Evolutionary conservation across 2,113 vertebrate genomes (phyloP).

Genomic region (Chionomys nivalis): DNA sequence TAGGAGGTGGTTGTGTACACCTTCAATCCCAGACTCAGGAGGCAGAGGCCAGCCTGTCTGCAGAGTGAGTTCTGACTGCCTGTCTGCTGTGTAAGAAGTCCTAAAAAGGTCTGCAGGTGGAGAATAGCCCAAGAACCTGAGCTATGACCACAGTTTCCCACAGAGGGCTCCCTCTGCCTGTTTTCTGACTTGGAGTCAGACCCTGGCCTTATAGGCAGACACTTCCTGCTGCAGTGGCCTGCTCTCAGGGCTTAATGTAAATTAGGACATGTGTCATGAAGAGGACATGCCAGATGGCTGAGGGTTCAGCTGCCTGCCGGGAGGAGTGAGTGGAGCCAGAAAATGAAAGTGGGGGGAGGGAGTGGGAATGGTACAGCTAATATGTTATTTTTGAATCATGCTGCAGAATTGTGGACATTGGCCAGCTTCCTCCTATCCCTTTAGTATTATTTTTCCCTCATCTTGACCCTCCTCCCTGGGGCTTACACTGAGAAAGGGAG

Average conservation of each 20-base stretch:
- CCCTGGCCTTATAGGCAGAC: neutral
- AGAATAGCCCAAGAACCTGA: neutral
- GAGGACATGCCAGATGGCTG: slow-evolving; percentile 73
- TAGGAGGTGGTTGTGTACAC: neutral
- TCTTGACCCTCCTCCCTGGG: slow-evolving; percentile 64
- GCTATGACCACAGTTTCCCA: slow-evolving; percentile 32
- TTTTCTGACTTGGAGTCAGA: neutral
- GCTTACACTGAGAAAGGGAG: neutral
- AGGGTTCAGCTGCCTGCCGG: slow-evolving; percentile 73
- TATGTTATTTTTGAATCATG: slow-evolving; percentile 74
- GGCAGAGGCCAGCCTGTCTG: neutral
- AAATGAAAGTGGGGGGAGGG: slow-evolving; percentile 61
- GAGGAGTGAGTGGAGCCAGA: slow-evolving; percentile 68
- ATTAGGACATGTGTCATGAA: slow-evolving; percentile 71
- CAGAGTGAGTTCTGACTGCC: neutral
- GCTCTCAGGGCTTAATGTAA: slow-evolving; percentile 70
- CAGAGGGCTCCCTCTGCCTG: slow-evolving; percentile 77
- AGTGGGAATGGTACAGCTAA: neutral
- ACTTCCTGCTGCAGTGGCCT: slow-evolving; percentile 36
- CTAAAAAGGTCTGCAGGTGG: neutral
- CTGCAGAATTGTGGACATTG: slow-evolving; percentile 44
- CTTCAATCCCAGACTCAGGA: neutral
- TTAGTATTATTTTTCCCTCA: slow-evolving; percentile 44
- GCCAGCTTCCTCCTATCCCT: slow-evolving; percentile 57
- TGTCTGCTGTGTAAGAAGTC: neutral